These are phyloP conservation scores for Drosophila algonquin DNA, from an alignment of 2,888 invertebrate genomes.

Conservation along the genomic window DNA sequence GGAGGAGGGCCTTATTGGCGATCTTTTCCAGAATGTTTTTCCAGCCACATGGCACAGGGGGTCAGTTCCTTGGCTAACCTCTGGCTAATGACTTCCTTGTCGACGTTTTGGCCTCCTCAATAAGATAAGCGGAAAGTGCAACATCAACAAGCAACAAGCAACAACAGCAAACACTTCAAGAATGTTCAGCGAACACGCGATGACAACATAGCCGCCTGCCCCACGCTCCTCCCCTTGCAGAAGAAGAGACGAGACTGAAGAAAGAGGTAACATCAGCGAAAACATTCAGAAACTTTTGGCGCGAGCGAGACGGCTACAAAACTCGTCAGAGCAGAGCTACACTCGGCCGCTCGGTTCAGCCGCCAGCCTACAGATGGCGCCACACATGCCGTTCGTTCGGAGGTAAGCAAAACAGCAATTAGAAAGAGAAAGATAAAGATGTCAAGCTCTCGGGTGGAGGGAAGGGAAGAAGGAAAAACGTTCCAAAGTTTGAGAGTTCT, in stretches of 20 bases:
- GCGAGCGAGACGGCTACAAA: slow-evolving; percentile 7
- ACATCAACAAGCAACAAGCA: slow-evolving; percentile 25
- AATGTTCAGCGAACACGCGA: slow-evolving; percentile 56
- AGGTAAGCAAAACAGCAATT: background rate
- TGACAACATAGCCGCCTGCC: slow-evolving; percentile 19
- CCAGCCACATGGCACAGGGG: slow-evolving; percentile 17
- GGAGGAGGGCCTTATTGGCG: background rate
- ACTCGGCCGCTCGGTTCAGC: slow-evolving; percentile 19
- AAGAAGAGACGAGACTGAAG: background rate
- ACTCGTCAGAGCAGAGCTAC: background rate
- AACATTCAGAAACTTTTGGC: slow-evolving; percentile 11
- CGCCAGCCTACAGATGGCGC: slow-evolving; percentile 61
- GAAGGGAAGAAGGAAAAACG: background rate
- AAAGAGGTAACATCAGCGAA: background rate
- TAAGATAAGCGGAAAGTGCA: slow-evolving; percentile 56
- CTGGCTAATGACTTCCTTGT: slow-evolving; percentile 55
- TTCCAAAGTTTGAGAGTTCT: background rate
- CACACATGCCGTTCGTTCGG: slow-evolving; percentile 13
- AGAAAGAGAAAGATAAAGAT: background rate
- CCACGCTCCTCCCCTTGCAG: background rate
- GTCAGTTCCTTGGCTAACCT: slow-evolving; percentile 39
- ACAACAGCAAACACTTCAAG: slow-evolving; percentile 27
- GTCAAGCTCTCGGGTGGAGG: background rate
- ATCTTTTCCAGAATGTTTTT: background rate
- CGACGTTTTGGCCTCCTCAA: slow-evolving; percentile 25